These are phyloP conservation scores for Erynnis tages DNA, from an alignment of 2,888 invertebrate genomes.

Conservation along the genomic window DNA sequence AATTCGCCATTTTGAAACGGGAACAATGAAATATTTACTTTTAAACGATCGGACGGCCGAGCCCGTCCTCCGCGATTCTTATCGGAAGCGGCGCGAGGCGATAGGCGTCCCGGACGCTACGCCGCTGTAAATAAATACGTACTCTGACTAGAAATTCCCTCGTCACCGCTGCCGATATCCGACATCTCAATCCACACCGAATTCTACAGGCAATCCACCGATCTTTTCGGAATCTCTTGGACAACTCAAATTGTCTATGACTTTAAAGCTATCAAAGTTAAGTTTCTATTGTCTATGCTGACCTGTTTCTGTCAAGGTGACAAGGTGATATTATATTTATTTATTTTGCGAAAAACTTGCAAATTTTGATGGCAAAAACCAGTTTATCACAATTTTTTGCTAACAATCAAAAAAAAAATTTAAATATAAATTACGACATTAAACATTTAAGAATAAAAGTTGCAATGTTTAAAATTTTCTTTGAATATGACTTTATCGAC, in stretches of 20 bases:
- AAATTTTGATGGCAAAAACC: no score
- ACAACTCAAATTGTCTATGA: slow-evolving; percentile 70
- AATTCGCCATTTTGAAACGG: slow-evolving; percentile 81
- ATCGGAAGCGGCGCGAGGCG: slow-evolving; percentile 51
- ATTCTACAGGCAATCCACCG: slow-evolving; percentile 75
- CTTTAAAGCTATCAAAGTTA: slow-evolving; percentile 62
- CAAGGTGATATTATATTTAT: no score
- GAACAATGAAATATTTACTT: slow-evolving; percentile 81
- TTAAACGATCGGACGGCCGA: slow-evolving; percentile 59
- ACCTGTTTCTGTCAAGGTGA: slow-evolving; percentile 12
- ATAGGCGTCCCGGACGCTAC: slow-evolving; percentile 43
- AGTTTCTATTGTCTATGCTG: slow-evolving; percentile 33
- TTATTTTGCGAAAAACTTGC: no score
- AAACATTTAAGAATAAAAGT: no score
- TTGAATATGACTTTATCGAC: no score
- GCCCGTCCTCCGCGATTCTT: slow-evolving; percentile 50
- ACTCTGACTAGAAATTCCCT: slow-evolving; percentile 90
- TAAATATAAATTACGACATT: no score
- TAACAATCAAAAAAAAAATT: no score
- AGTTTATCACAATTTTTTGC: no score
- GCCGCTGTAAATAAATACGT: slow-evolving; percentile 77
- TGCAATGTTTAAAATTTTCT: no score
- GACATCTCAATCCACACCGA: slow-evolving; percentile 85
- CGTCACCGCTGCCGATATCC: slow-evolving; percentile 91
- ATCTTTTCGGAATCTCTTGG: slow-evolving; percentile 68